Conservation (phyloP, 2,888 invertebrate species). For the Phlogophora meticulosa region DNA sequence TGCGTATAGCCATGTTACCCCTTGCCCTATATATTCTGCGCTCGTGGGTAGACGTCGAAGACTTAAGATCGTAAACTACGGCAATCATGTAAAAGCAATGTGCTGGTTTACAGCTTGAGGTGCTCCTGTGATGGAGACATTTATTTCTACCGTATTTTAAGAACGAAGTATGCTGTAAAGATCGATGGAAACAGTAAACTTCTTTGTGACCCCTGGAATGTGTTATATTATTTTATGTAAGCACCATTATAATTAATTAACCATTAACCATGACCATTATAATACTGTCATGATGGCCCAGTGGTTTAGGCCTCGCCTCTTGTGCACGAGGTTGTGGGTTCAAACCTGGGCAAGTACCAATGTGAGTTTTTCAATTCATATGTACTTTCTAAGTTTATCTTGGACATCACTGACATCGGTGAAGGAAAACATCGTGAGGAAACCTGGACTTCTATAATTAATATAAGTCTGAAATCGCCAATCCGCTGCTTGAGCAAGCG, state of each 20-base stretch:
- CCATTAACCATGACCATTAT: no score
- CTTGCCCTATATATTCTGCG: slow-evolving; percentile 31
- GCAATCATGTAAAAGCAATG: slow-evolving; percentile 57
- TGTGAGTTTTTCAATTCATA: no score
- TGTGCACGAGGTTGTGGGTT: no score
- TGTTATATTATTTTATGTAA: neutral
- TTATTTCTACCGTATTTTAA: slow-evolving; percentile 53
- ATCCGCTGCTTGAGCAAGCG: no score
- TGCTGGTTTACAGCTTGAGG: slow-evolving; percentile 52
- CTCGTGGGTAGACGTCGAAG: slow-evolving; percentile 28
- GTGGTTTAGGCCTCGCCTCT: no score
- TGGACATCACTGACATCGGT: no score
- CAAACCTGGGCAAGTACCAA: no score
- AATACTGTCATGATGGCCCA: no score
- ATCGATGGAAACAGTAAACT: slow-evolving; percentile 30
- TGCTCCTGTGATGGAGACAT: slow-evolving; percentile 40
- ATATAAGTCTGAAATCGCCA: no score
- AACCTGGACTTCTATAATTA: no score
- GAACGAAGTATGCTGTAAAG: slow-evolving; percentile 34
- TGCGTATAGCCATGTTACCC: slow-evolving; percentile 8
- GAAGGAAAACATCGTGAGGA: no score
- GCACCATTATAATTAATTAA: slow-evolving; percentile 5
- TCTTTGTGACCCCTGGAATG: neutral
- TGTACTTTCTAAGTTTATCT: no score
- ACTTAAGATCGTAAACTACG: slow-evolving; percentile 47